These are phyloP conservation scores for Pristiophorus japonicus DNA, from an alignment of 2,113 vertebrate genomes.

Conservation along the genomic window DNA sequence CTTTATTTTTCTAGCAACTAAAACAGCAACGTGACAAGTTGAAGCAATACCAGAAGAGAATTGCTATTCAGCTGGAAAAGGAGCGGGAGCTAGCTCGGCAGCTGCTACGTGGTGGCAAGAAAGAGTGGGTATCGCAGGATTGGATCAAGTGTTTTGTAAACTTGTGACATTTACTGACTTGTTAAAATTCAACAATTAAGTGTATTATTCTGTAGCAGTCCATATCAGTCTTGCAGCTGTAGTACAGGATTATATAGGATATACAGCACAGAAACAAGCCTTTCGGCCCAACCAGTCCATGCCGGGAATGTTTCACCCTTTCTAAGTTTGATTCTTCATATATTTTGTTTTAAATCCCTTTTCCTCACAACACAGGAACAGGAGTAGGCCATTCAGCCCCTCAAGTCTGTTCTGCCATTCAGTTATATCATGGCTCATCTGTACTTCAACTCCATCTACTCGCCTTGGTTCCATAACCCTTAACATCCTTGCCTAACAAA, in stretches of 20 bases:
- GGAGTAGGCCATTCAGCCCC: neutral
- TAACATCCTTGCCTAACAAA: neutral
- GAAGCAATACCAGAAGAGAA: conserved; percentile 77
- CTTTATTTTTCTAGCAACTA: conserved; percentile 65
- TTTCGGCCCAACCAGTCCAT: no score
- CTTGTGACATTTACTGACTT: neutral
- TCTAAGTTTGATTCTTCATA: neutral
- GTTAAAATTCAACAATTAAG: neutral
- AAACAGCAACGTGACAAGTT: conserved; percentile 94
- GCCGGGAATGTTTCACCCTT: neutral
- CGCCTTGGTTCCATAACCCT: neutral
- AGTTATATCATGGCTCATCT: neutral
- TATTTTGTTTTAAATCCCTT: neutral
- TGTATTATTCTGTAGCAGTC: neutral
- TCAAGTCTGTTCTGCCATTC: neutral
- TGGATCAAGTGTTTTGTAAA: neutral
- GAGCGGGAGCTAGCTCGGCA: conserved; percentile 74
- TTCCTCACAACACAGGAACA: neutral
- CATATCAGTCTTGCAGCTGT: neutral
- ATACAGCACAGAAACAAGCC: no score
- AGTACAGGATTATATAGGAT: no score
- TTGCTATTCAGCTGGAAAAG: conserved; percentile 65
- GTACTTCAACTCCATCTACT: neutral
- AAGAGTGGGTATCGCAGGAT: conserved; percentile 64
- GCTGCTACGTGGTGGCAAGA: conserved; percentile 74